Evolutionary conservation across 2,888 invertebrate species (phyloP), one percentile per base, ranked within the genome.

Genomic region (Leistus spinibarbis): DNA sequence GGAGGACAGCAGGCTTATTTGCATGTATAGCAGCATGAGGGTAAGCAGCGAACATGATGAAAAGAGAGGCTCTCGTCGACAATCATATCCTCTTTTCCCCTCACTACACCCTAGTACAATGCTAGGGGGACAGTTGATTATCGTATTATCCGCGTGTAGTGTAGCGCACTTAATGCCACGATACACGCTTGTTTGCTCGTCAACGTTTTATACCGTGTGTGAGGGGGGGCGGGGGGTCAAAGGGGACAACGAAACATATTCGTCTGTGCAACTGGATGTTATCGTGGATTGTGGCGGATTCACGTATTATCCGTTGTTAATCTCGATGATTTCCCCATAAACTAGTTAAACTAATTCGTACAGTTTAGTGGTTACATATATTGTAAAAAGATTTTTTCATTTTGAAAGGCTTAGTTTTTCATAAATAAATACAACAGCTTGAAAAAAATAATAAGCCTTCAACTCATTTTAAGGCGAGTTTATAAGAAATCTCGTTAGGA

Each of bases 71-170:
- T 19, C 72, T 19, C 64, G 66, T 56, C 64, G 64, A 27, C 54
- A 54, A 69, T 27, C 54, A 13, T 54, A 27, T 64, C 71, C 53
- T 5, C 65, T 65, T 23, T 5, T 62, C 60, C 67, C 73, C 68
- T 64, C 75, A 79, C 79, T 81, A 79, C 81, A 80, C 81, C n/a
- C 80, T 81, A 80, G 81, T 80, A 82, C 83, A 40, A 1, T 40
- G 40, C 40, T 40, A 40, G 40, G 40, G 40, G 56, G 72, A 72
- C 72, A 72, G 72, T 83, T 83, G 83, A 84, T 84, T 84, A 83
- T 84, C 83, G 83, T 82, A 84, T 83, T 84, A 84, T 83, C 83
- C 79, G 81, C 80, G 82, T 83, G 82, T 83, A 82, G 81, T 83
- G 82, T 82, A 81, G 82, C 82, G 81, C 83, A 82, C 82, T 83